Conservation (phyloP, 2,113 vertebrate species). For the Condylura cristata region DNA sequence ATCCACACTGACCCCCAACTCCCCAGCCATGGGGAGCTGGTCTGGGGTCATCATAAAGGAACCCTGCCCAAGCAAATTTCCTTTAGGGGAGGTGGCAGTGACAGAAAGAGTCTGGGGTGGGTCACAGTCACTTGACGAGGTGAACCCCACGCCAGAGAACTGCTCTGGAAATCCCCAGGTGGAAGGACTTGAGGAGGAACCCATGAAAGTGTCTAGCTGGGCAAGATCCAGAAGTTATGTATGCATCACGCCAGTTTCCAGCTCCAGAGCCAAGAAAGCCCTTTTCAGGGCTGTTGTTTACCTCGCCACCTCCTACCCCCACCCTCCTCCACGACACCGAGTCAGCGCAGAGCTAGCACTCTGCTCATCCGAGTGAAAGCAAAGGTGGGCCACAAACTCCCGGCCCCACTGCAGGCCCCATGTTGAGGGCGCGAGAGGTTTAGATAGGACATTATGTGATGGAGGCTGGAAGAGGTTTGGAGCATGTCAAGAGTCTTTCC, state of each 20-base stretch:
- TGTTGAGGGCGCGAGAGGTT: neutral
- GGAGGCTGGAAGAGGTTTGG: neutral
- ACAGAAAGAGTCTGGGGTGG: neutral
- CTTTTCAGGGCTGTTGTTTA: neutral
- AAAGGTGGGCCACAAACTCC: neutral
- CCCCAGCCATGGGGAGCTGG: neutral
- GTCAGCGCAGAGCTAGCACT: neutral
- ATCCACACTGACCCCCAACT: neutral
- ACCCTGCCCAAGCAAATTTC: neutral
- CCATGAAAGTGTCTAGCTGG: neutral
- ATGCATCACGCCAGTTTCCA: neutral
- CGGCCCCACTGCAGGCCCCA: neutral
- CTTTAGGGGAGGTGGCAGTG: neutral
- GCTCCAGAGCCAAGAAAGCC: neutral
- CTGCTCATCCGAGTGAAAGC: no score
- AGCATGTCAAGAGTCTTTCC: neutral
- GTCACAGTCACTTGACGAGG: neutral
- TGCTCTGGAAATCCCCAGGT: neutral
- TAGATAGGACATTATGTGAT: neutral
- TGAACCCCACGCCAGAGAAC: neutral
- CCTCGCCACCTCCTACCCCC: neutral
- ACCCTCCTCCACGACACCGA: neutral
- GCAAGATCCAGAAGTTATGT: neutral
- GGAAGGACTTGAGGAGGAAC: neutral
- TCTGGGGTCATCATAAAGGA: neutral